phyloP scores from a whole-genome alignment of 2,113 vertebrate genomes.

The Falcunculus frontatus region DNA sequence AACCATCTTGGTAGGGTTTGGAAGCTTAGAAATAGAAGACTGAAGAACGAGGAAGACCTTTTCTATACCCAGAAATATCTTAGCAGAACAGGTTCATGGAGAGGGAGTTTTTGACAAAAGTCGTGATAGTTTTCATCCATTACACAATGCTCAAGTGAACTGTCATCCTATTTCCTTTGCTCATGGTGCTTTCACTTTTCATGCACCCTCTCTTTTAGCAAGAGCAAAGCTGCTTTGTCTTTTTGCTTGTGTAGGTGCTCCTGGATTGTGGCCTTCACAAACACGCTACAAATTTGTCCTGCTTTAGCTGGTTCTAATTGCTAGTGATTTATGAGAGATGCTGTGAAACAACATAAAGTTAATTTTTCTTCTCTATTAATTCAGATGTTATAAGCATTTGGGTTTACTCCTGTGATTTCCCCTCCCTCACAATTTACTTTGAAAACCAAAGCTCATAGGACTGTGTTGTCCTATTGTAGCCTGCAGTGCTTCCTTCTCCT shows the following conservation, averaged over 20 bases:
- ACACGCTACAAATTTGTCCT: not conserved
- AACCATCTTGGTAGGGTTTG: conserved; percentile 1
- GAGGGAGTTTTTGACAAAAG: not conserved
- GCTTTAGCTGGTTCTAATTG: not conserved
- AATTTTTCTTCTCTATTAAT: not conserved
- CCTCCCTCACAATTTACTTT: not conserved
- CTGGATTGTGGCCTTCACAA: not conserved
- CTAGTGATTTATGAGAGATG: not conserved
- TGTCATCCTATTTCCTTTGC: not conserved
- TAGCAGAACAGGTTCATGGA: not conserved
- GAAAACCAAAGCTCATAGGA: not conserved
- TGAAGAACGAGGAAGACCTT: not conserved
- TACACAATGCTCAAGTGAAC: not conserved
- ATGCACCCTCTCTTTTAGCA: not conserved
- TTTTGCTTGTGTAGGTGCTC: not conserved
- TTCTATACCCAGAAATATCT: not conserved
- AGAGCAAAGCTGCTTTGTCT: not conserved
- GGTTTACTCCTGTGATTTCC: not conserved
- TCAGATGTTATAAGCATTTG: not conserved
- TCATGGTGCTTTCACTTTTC: not conserved
- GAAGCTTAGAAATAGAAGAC: not conserved
- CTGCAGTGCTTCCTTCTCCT: not conserved
- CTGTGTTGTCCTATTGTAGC: not conserved
- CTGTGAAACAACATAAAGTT: not conserved
- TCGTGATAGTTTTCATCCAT: not conserved